These are phyloP conservation scores for Clivina fossor DNA, from an alignment of 2,888 invertebrate species.

Conservation along the genomic window DNA sequence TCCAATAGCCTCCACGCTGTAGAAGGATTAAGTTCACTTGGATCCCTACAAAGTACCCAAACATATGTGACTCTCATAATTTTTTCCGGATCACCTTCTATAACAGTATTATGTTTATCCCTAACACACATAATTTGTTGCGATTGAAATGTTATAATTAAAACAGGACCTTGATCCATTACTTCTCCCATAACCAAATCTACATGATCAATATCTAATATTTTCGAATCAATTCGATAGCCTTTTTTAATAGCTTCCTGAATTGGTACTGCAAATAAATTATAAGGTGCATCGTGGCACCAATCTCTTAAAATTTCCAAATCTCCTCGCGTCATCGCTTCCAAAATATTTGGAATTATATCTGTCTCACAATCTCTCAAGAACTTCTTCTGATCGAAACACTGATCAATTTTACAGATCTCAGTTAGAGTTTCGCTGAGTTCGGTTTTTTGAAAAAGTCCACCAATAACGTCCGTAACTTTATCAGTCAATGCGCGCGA, in stretches of 20 bases:
- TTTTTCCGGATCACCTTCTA: conserved; percentile 95
- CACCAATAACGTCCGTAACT: conserved; percentile 81
- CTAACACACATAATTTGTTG: conserved; percentile 95
- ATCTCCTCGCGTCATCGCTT: conserved; percentile 90
- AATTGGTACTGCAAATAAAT: conserved; percentile 84
- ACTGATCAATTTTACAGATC: conserved; percentile 94
- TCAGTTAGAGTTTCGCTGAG: conserved; percentile 96
- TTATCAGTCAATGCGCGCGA: conserved; percentile 91
- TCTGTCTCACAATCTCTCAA: conserved; percentile 91
- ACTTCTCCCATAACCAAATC: conserved; percentile 96
- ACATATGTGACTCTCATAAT: conserved; percentile 94
- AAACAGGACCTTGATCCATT: conserved; percentile 98
- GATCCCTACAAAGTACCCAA: conserved; percentile 97
- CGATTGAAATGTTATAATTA: conserved; percentile 93
- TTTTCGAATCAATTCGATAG: conserved; percentile 77
- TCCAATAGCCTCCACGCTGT: conserved; percentile 97
- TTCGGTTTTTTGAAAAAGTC: conserved; percentile 90
- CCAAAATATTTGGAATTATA: conserved; percentile 97
- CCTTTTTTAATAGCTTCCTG: conserved; percentile 84
- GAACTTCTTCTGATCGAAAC: conserved; percentile 88
- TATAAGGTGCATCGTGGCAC: conserved; percentile 97
- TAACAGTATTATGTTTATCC: conserved; percentile 77
- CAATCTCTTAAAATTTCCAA: conserved; percentile 89
- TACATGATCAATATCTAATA: conserved; percentile 87
- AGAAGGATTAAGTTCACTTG: conserved; percentile 87